These are phyloP conservation scores for Antennarius maculatus DNA, from an alignment of 2,797 vertebrate genomes.

Conservation along the genomic window DNA sequence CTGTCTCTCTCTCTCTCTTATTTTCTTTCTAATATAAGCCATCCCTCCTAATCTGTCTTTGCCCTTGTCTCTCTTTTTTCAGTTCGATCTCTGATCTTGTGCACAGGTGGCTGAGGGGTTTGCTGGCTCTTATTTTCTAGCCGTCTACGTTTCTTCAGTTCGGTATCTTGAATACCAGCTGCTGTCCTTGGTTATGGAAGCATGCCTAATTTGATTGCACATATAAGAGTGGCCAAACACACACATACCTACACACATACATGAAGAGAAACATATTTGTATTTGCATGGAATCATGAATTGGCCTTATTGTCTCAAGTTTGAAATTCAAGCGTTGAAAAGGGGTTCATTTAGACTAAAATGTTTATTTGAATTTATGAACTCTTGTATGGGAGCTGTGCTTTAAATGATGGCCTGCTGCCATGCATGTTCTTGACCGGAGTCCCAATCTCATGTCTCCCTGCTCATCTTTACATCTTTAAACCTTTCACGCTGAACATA, in stretches of 20 bases:
- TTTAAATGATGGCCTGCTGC: slow-evolving; percentile 7
- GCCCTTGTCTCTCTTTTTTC: slow-evolving; percentile 40
- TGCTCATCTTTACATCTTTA: slow-evolving; percentile 15
- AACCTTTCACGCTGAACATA: slow-evolving; percentile 39
- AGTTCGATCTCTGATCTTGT: slow-evolving; percentile 31
- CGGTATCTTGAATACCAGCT: slow-evolving; percentile 48
- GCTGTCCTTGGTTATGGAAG: slow-evolving; percentile 52
- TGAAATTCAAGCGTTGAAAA: slow-evolving; percentile 43
- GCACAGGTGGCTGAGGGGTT: slow-evolving; percentile 52
- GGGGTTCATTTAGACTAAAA: slow-evolving; percentile 21
- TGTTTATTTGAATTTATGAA: slow-evolving; percentile 18
- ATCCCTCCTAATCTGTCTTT: slow-evolving; percentile 51
- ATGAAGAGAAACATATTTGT: slow-evolving; percentile 13
- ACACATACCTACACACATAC: slow-evolving; percentile 20
- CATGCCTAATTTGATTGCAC: slow-evolving; percentile 5
- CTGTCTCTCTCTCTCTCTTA: slow-evolving; percentile 9
- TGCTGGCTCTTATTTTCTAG: slow-evolving; percentile 21
- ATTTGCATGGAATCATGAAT: slow-evolving; percentile 29
- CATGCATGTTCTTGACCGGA: slow-evolving; percentile 4
- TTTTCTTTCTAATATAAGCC: slow-evolving; percentile 57
- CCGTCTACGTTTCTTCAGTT: slow-evolving; percentile 38
- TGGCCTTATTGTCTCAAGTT: slow-evolving; percentile 21
- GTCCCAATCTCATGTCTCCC: slow-evolving; percentile 3
- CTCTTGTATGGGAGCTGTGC: slow-evolving; percentile 9
- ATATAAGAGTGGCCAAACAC: slow-evolving; percentile 20